Base-by-base conservation (phyloP, 2,888 invertebrate species). In the Oscheius onirici region DNA sequence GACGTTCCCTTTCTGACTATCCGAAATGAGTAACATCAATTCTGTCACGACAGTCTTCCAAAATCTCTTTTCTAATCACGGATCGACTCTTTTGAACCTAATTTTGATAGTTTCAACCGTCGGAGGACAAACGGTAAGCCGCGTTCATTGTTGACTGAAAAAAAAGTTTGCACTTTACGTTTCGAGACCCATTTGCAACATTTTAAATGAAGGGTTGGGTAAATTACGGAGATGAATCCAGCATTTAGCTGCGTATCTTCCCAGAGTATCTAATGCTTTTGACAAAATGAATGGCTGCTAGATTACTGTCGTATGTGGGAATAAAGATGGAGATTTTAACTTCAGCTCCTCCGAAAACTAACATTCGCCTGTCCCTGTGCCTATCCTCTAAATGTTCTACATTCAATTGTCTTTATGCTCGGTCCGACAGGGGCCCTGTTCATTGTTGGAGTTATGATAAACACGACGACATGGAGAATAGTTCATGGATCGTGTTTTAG, bases 311-410 rank as follows among this genome's bases (percentile, higher is more conserved):
- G n/a, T n/a, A n/a, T n/a, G n/a, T n/a, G n/a, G n/a, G n/a, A n/a
- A n/a, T n/a, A n/a, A n/a, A n/a, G n/a, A n/a, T n/a, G n/a, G n/a
- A n/a, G n/a, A n/a, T n/a, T n/a, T n/a, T n/a, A n/a, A n/a, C 72
- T 78, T 63, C 72, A 84, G 84, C 65, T 84, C 3, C 78, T 84
- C 22, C 78, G 82, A 49, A 81, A 77, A 46, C 61, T 84, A 15
- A 80, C 84, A 0, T 84, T 84, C 70, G 44, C 80, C 8, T 84
- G 84, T 71, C 84, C 84, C 0, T 84, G 84, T 71, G 81, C 84
- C 2, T 84, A 78, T 66, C 84, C 84, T 6, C 69, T 84, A 40
- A 84, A 84, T 57, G 76, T 82, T 26, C 74, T 79, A 46, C 84
- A 84, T 44, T 80, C 84, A 0, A 55, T 75, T 15, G 78, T 81